A percentile compares a stretch with the other conserved stretches of the same genome.
These are phyloP conservation scores for Campoplex capitator DNA, from an alignment of 2,888 invertebrate species.

Conservation along the genomic window DNA sequence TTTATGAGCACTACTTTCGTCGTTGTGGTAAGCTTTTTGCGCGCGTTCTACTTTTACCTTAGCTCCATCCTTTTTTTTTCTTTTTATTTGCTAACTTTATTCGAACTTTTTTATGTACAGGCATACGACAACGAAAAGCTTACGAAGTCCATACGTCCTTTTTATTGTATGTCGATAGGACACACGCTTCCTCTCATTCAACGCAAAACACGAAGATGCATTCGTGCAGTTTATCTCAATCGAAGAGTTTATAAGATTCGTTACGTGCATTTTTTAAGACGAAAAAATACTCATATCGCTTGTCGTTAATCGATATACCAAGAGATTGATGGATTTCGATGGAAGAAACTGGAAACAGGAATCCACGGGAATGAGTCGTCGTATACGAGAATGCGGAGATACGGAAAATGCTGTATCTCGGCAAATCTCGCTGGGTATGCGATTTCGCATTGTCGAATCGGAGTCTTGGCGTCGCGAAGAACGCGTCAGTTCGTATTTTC, in stretches of 20 bases:
- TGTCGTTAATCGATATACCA: background rate
- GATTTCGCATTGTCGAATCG: slow-evolving; percentile 44
- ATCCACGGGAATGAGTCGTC: slow-evolving; percentile 8
- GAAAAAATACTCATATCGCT: background rate
- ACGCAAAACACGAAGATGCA: background rate
- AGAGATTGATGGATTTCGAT: background rate
- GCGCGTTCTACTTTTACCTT: slow-evolving; percentile 56
- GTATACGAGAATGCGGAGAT: background rate
- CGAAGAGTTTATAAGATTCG: background rate
- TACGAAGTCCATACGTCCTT: background rate
- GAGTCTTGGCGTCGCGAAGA: slow-evolving; percentile 32
- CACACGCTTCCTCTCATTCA: background rate
- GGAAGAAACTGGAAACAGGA: background rate
- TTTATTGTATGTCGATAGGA: slow-evolving; percentile 6
- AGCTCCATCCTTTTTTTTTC: slow-evolving; percentile 19
- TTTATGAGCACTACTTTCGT: slow-evolving; percentile 62
- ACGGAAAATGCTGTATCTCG: slow-evolving; percentile 33
- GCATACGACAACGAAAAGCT: background rate
- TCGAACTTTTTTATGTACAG: background rate
- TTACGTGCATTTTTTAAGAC: background rate
- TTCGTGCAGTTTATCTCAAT: background rate
- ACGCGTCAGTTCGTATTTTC: slow-evolving; percentile 28
- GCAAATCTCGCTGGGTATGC: slow-evolving; percentile 44
- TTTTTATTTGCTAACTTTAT: slow-evolving; percentile 48
- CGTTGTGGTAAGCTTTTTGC: slow-evolving; percentile 58